Evolutionary conservation across 2,888 invertebrate genomes (phyloP).

Genomic region (Nezara viridula): DNA sequence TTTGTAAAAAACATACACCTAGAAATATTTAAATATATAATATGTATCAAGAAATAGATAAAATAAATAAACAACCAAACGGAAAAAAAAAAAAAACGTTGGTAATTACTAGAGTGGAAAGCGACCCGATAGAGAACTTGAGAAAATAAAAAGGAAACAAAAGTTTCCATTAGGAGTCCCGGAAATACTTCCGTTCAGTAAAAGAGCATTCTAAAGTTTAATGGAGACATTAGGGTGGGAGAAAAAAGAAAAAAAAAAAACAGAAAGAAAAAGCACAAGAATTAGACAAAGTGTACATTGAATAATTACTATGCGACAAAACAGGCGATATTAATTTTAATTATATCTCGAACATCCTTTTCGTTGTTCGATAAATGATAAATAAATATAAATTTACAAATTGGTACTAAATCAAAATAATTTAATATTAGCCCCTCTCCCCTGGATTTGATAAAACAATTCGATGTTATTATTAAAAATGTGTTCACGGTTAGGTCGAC

Average conservation of each 20-base stretch:
- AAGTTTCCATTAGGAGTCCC: slow-evolving; percentile 18
- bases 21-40: too few relatives aligned
- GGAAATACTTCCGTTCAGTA: slow-evolving; percentile 13
- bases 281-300: not conserved
- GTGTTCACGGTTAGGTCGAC: too few relatives aligned
- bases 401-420: not conserved
- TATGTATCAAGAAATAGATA: not conserved
- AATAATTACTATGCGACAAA: not conserved
- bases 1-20: too few relatives aligned
- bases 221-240: not conserved
- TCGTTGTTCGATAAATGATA: not conserved
- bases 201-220: slow-evolving; percentile 21
- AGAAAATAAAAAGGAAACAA: slow-evolving; percentile 16
- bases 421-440: too few relatives aligned
- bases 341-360: not conserved
- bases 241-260: not conserved
- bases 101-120: not conserved
- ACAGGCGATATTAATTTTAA: not conserved
- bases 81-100: not conserved
- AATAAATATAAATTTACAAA: not conserved
- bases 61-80: not conserved
- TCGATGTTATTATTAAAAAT: too few relatives aligned
- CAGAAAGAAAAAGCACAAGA: not conserved
- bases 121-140: not conserved
- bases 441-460: too few relatives aligned